Evolutionary conservation across 2,888 invertebrate genomes (phyloP), one percentile per base, ranked within the genome.

Genomic region (Rhimphoctona megacephalus): DNA sequence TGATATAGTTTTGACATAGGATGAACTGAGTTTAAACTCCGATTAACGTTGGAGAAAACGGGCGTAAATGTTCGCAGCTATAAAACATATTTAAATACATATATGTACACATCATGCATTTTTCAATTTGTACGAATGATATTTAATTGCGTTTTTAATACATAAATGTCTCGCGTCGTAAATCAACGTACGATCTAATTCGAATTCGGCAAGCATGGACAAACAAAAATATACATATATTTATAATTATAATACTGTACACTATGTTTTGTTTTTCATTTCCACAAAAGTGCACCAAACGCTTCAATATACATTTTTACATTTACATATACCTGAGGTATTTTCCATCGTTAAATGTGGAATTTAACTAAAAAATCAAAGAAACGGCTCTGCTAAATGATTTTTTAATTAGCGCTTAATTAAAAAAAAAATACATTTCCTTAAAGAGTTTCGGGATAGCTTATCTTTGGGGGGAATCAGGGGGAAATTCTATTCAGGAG

Each of bases 191-290:
- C 76, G 14, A 69, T 81, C 66, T 83, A 69, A 52, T 52, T 66
- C 73, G 22, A 46, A 81, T 81, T 77, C 69, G 86, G 86, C 83
- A 84, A 86, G 83, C 81, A 74, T 54, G n/a, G 78, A 80, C 83
- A 39, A 83, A 76, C 64, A 43, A 70, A 85, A 46, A 82, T 82
- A 79, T 70, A 79, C 43, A 81, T 57, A 46, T 52, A 69, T 69
- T 76, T 73, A 81, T 81, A 33, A 78, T 83, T 74, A 74, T 81
- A 86, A 86, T 86, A 86, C 86, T 86, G 86, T 86, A 83, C 83
- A 83, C 78, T 78, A 81, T 81, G 70, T 83, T 67, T 78, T 61
- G 81, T 69, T 83, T 7, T 14, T 67, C 81, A 74, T 69, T 72
- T 78, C 54, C 22, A 52, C 72, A 43, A 78, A 81, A 83, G 77